Conservation (phyloP, 2,113 vertebrate species). For the Muntiacus muntjak region DNA sequence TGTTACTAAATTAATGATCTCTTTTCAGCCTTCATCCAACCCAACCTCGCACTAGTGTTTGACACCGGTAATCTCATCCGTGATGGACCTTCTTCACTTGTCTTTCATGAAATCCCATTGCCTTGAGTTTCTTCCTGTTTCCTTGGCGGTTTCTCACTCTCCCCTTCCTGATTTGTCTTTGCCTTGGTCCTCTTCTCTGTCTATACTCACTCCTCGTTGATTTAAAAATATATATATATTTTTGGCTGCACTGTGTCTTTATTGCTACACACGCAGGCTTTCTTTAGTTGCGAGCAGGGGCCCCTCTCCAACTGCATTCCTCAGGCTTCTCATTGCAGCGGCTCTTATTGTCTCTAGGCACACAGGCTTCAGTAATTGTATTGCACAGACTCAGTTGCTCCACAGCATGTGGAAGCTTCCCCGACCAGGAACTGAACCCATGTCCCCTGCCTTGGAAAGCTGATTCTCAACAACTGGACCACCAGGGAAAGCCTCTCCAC, state of each 20-base stretch:
- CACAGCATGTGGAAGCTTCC: not conserved
- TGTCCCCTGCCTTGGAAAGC: not conserved
- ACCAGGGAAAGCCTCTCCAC: not conserved
- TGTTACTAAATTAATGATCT: not conserved
- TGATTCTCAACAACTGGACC: not conserved
- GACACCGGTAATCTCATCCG: not conserved
- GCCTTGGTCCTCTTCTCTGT: not conserved
- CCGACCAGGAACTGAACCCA: not conserved
- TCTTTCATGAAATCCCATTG: not conserved
- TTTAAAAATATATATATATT: not conserved
- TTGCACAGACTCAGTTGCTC: not conserved
- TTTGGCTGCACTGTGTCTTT: not conserved
- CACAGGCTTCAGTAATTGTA: not conserved
- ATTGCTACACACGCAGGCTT: not conserved
- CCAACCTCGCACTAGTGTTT: not conserved
- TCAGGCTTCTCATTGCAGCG: not conserved
- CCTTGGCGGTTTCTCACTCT: not conserved
- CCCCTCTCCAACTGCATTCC: not conserved
- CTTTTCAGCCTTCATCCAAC: not conserved
- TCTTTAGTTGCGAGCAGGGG: not conserved
- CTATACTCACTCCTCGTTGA: not conserved
- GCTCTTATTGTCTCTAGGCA: not conserved
- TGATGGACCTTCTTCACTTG: not conserved
- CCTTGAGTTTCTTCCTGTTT: not conserved
- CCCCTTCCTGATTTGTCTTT: not conserved